Evolutionary conservation across 2,888 invertebrate genomes (phyloP).

Genomic region (Oligia latruncula): DNA sequence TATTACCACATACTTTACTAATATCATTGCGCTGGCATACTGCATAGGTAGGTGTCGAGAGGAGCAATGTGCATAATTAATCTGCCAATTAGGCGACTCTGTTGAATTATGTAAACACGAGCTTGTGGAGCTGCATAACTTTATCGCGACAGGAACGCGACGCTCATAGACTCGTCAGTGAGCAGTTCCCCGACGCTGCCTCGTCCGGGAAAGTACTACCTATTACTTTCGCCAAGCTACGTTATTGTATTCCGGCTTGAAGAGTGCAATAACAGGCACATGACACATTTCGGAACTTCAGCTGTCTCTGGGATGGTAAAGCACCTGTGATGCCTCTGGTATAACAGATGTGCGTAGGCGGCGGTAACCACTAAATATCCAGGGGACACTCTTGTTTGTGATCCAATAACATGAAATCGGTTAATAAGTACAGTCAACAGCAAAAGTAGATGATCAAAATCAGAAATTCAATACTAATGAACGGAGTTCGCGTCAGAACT

Average conservation of each 20-base stretch:
- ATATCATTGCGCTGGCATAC: neutral
- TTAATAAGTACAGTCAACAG: too few species aligned
- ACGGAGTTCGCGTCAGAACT: too few species aligned
- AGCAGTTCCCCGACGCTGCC: neutral
- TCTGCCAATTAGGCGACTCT: neutral
- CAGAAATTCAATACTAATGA: too few species aligned
- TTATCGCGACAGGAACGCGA: neutral
- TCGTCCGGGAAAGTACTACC: neutral
- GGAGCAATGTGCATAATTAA: slow-evolving; percentile 13
- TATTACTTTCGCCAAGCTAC: too few species aligned
- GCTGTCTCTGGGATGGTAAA: neutral
- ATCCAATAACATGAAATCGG: neutral
- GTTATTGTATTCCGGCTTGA: neutral
- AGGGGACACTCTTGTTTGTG: neutral
- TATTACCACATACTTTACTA: neutral
- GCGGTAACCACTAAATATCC: neutral
- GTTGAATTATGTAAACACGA: slow-evolving; percentile 7
- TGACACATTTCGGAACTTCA: neutral
- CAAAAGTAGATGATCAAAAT: too few species aligned
- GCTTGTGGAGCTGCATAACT: neutral
- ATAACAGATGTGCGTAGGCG: neutral
- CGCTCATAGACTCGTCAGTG: neutral
- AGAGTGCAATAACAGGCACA: neutral
- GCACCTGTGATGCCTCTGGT: neutral
- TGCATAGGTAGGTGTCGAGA: neutral